Evolutionary conservation across 2,888 invertebrate species (phyloP).

Genomic region (Stenoptilia bipunctidactyla): DNA sequence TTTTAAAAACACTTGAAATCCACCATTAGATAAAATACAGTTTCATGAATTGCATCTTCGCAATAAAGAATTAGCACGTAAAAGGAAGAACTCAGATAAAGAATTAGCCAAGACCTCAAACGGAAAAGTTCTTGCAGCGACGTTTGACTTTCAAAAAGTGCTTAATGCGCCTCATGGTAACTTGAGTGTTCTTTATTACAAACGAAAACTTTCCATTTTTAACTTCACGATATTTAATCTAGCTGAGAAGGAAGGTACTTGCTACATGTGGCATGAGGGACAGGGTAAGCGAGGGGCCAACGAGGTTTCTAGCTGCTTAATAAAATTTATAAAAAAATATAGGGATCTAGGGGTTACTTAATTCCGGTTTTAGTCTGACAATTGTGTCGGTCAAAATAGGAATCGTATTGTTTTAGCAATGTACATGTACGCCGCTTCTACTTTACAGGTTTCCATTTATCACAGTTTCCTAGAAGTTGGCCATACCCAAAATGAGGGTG

Average conservation of each 20-base stretch:
- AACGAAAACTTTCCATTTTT: conserved; percentile 13
- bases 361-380: conserved; percentile 10
- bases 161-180: conserved; percentile 13
- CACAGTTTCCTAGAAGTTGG: conserved; percentile 9
- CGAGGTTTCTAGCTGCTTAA: conserved; percentile 15
- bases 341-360: background rate
- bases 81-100: conserved; percentile 11
- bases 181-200: conserved; percentile 16
- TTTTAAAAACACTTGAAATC: conserved; percentile 4
- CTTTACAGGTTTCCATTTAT: conserved; percentile 1
- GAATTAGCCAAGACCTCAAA: conserved; percentile 5
- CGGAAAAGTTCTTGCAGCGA: conserved; percentile 9
- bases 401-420: conserved; percentile 12
- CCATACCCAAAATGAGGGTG: conserved; percentile 10
- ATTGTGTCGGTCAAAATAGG: conserved; percentile 13
- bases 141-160: conserved; percentile 17
- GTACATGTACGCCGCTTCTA: conserved; percentile 5
- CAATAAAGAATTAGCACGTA: conserved; percentile 3
- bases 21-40: conserved; percentile 5
- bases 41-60: conserved; percentile 4
- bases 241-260: conserved; percentile 8
- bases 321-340: background rate
- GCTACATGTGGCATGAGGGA: conserved; percentile 20
- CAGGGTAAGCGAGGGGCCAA: conserved; percentile 17
- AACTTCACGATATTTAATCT: conserved; percentile 16